These are phyloP conservation scores for Reticulitermes lucifugus DNA, from an alignment of 2,888 invertebrate genomes.

Conservation along the genomic window DNA sequence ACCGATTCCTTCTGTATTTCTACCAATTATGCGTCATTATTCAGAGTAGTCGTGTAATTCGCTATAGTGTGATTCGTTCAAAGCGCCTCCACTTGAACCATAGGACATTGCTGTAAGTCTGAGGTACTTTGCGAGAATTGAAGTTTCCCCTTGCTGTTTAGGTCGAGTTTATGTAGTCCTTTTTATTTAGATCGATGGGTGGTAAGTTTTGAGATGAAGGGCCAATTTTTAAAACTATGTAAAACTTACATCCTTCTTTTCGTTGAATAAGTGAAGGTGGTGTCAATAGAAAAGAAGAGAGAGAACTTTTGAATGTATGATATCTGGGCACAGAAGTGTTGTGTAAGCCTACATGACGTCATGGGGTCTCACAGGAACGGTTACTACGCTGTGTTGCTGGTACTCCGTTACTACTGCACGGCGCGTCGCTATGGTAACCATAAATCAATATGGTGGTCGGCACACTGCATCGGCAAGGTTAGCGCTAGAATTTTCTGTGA, in stretches of 20 bases:
- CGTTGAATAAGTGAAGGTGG: neutral
- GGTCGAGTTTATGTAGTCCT: no score
- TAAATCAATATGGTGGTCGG: conserved; percentile 31
- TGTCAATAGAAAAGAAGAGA: neutral
- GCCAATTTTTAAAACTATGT: neutral
- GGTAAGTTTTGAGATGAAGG: neutral
- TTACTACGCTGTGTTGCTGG: neutral
- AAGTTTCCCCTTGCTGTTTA: no score
- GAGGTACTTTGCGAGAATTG: no score
- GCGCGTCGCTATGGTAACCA: conserved; percentile 13
- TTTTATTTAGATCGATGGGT: no score
- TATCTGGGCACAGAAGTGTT: neutral
- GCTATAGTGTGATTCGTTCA: no score
- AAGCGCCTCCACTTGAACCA: no score
- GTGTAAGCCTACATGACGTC: neutral
- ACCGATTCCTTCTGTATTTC: no score
- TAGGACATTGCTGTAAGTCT: no score
- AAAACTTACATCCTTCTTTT: neutral
- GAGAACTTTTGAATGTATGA: neutral
- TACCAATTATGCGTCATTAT: no score
- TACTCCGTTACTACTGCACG: conserved; percentile 3
- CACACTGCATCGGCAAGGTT: neutral
- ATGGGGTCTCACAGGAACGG: neutral
- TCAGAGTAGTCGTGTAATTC: no score
- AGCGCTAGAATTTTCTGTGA: neutral